Evolutionary conservation across 2,797 vertebrate genomes (phyloP), one percentile per base, ranked within the genome.

Genomic region (Phataginus tricuspis): DNA sequence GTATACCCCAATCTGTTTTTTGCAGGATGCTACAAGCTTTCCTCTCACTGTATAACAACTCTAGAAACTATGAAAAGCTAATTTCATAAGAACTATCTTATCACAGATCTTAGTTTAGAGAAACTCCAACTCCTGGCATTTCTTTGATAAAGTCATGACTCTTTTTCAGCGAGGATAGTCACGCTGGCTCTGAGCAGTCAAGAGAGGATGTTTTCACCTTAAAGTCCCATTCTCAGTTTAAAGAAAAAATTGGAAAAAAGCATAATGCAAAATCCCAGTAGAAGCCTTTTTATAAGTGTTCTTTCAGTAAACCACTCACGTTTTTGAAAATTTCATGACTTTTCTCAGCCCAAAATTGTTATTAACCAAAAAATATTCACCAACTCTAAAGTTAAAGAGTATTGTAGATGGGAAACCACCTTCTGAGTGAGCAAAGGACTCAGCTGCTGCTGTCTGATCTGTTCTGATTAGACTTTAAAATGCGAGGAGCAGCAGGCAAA

Each of bases 401-500:
- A 37, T 34, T 9, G 7, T 16, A 6, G 19, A 39, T 2, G 5
- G 37, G 45, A 88, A 74, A 23, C 19, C 27, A 12, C 7, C 0
- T 7, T 74, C 86, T n/a, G 2, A 8, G 0, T n/a, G 2, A 8
- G 0, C 5, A 49, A 82, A 82, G 39, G 14, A 7, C 45, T 29
- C 34, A 9, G 18, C 42, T 69, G 16, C 42, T 74, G 13, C 63
- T 53, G 88, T 82, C 66, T 83, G 53, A 69, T 95, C 27, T 45
- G 13, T 72, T 83, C 63, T 55, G 85, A 79, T 69, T 83, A 83
- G 96, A 79, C 57, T 94, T 89, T 86, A 79, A 97, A 92, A 84
- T 61, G 49, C 11, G 45, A 31, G 45, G 11, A 93, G 29, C 90
- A 94, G 88, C 79, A 49, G 80, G 59, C 51, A 77, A 61, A 82